Evolutionary conservation across 92 coral and sea anemone species (phyloP).

Genomic region (Zoanthus sociatus): DNA sequence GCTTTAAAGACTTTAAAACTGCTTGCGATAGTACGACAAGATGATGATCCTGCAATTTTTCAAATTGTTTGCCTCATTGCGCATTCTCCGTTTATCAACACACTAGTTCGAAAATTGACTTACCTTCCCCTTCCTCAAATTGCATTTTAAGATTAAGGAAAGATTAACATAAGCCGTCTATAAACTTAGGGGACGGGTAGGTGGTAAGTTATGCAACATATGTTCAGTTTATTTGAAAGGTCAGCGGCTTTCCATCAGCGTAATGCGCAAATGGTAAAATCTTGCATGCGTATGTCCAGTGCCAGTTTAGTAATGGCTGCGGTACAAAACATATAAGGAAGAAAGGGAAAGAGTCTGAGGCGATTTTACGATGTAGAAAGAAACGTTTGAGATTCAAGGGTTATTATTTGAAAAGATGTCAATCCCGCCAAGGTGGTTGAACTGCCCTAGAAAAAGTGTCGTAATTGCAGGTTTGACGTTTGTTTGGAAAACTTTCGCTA

Average conservation of each 20-base stretch:
- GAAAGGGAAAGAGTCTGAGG: not conserved
- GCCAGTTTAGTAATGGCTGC: constrained; percentile 20
- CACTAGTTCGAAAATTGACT: no score
- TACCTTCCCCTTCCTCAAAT: no score
- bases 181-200: no score
- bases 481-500: constrained; percentile 5
- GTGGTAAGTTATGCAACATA: no score
- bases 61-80: not conserved
- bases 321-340: not conserved
- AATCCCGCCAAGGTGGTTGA: constrained; percentile 95
- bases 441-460: constrained; percentile 93
- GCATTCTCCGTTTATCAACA: not conserved
- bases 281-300: not conserved
- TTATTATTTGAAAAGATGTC: constrained; percentile 59
- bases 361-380: not conserved
- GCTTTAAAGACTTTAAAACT: not conserved
- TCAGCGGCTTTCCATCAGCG: not conserved
- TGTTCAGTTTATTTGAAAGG: not conserved
- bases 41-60: constrained; percentile 2
- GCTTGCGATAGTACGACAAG: not conserved
- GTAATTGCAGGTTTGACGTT: constrained; percentile 95
- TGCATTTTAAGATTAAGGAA: no score
- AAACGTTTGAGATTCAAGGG: not conserved
- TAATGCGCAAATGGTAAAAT: not conserved
- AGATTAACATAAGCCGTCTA: no score